phyloP scores from a whole-genome alignment of 2,113 vertebrate species.

The Puffinus mauretanicus region DNA sequence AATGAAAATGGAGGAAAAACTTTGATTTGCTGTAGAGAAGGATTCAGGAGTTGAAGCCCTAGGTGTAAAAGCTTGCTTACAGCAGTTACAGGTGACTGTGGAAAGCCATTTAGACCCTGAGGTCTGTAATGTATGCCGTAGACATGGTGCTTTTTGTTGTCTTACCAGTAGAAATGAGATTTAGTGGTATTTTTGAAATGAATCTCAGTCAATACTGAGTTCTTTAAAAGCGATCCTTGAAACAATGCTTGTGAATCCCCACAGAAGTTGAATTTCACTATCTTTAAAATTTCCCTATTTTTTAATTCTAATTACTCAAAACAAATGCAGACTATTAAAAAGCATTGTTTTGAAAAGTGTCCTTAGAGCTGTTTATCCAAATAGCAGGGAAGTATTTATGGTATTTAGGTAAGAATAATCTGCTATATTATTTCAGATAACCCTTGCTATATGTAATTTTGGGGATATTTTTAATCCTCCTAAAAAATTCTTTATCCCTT shows the following conservation, averaged over 20 bases:
- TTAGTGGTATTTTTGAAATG: not conserved
- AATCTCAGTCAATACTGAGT: not conserved
- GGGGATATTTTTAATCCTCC: not conserved
- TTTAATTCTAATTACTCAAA: not conserved
- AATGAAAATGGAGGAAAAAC: not conserved
- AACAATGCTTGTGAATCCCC: not conserved
- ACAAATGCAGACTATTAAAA: not conserved
- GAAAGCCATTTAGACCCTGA: not conserved
- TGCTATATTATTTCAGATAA: not conserved
- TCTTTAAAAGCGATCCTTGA: not conserved
- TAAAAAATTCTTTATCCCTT: not conserved
- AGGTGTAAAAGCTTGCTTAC: not conserved
- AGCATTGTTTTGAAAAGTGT: not conserved
- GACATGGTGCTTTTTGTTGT: not conserved
- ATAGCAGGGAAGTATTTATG: not conserved
- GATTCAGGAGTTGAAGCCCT: not conserved
- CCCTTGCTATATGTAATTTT: not conserved
- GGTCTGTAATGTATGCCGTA: not conserved
- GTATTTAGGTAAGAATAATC: not conserved
- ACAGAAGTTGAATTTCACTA: not conserved
- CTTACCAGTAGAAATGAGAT: not conserved
- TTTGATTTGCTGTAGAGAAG: not conserved
- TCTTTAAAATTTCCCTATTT: not conserved
- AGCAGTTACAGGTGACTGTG: not conserved
- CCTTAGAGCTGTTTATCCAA: not conserved